Conservation (phyloP, 2,888 invertebrate species). For the Tetranychus truncatus region DNA sequence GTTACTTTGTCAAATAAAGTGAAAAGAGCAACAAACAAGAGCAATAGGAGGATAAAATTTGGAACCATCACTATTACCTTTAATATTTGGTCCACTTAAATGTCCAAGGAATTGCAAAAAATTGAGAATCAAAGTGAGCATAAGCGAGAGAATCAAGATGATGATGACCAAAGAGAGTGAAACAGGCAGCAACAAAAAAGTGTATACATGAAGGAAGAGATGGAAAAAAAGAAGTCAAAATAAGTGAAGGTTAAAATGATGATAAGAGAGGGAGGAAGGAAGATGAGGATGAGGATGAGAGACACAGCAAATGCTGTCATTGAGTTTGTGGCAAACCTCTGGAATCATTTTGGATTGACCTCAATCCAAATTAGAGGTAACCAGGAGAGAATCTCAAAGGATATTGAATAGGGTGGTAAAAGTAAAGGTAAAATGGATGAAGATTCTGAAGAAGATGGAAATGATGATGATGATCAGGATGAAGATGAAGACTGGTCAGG, state of each 20-base stretch:
- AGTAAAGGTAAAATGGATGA: neutral
- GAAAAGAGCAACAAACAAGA: neutral
- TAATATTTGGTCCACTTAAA: slow-evolving; percentile 1
- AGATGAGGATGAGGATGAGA: slow-evolving; percentile 6
- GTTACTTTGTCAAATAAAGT: neutral
- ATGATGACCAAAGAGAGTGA: neutral
- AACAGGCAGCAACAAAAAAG: too few species aligned
- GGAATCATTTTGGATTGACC: slow-evolving; percentile 1
- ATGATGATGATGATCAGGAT: neutral
- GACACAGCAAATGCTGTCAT: slow-evolving; percentile 1
- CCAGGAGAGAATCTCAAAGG: neutral
- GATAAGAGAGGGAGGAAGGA: neutral
- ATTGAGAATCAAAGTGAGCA: slow-evolving; percentile 1
- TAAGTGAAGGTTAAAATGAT: slow-evolving; percentile 1
- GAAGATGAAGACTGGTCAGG: neutral
- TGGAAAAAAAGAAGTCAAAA: neutral
- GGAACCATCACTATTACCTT: neutral
- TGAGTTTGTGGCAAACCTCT: slow-evolving; percentile 1
- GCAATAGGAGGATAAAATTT: neutral
- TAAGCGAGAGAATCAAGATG: neutral
- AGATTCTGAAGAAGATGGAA: neutral
- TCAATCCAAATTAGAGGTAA: slow-evolving; percentile 1
- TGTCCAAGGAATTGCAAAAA: neutral
- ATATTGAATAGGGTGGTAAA: neutral
- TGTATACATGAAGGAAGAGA: neutral